Evolutionary conservation across 2,113 vertebrate genomes (phyloP).

Genomic region (Sphyrna mokarran): DNA sequence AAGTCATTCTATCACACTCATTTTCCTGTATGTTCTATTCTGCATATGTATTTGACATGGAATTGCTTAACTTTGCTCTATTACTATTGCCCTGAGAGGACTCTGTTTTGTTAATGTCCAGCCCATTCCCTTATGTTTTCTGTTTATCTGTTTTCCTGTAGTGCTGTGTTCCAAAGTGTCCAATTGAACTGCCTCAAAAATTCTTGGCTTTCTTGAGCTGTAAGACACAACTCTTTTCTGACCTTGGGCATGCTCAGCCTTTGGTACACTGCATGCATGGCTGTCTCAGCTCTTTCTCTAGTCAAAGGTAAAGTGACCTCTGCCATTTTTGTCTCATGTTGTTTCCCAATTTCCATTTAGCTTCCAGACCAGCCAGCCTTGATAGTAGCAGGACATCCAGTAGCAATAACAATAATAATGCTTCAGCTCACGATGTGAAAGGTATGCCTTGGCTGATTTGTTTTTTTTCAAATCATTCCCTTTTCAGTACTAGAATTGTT

Average conservation of each 20-base stretch:
- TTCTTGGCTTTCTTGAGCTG: constrained; percentile 50
- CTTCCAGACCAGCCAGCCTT: constrained; percentile 87
- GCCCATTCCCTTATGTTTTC: constrained; percentile 12
- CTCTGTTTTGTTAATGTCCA: constrained; percentile 38
- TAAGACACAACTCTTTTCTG: constrained; percentile 46
- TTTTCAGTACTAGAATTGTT: neutral
- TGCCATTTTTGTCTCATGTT: constrained; percentile 50
- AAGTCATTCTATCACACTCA: constrained; percentile 55
- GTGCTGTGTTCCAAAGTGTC: constrained; percentile 47
- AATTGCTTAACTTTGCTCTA: constrained; percentile 18
- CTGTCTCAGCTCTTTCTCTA: constrained; percentile 54
- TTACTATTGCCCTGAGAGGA: constrained; percentile 22
- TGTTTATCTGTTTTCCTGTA: constrained; percentile 46
- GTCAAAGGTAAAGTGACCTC: constrained; percentile 50
- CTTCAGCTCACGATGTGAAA: constrained; percentile 83
- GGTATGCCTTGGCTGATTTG: constrained; percentile 67
- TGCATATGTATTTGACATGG: neutral
- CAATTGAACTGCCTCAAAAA: constrained; percentile 53
- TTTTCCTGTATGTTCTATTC: constrained; percentile 32
- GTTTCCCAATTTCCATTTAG: constrained; percentile 68
- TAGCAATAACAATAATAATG: constrained; percentile 96
- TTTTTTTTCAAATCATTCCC: constrained; percentile 39
- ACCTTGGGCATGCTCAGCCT: constrained; percentile 52
- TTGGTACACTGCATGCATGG: constrained; percentile 54
- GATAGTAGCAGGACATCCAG: constrained; percentile 91